phyloP scores from a whole-genome alignment of 2,888 invertebrate species.

The Malthinus seriepunctatus region DNA sequence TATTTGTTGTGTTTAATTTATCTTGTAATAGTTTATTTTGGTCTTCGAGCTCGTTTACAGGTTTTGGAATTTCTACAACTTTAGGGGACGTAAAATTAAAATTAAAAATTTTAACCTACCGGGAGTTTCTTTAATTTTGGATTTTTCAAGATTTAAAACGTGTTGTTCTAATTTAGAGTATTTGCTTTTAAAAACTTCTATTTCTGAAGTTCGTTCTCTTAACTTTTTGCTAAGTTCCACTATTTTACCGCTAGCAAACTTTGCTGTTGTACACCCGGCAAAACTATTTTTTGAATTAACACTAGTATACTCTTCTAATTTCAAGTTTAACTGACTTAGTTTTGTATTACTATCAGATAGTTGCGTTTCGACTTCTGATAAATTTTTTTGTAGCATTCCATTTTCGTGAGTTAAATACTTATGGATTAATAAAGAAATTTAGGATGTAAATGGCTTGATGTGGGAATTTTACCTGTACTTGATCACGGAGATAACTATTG shows the following conservation, averaged over 20 bases:
- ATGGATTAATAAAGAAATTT: slow-evolving; percentile 15
- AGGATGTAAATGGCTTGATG: no score
- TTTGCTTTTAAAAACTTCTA: slow-evolving; percentile 63
- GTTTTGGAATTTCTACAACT: slow-evolving; percentile 24
- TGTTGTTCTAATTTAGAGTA: slow-evolving; percentile 59
- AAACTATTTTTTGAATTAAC: slow-evolving; percentile 56
- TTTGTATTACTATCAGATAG: slow-evolving; percentile 55
- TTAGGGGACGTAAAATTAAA: slow-evolving; percentile 8
- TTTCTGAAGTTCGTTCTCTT: slow-evolving; percentile 65
- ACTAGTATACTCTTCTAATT: slow-evolving; percentile 59
- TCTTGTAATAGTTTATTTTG: slow-evolving; percentile 64
- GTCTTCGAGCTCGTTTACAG: slow-evolving; percentile 54
- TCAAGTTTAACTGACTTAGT: slow-evolving; percentile 54
- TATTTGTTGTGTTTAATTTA: slow-evolving; percentile 62
- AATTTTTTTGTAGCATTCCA: slow-evolving; percentile 58
- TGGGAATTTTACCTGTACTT: slow-evolving; percentile 57
- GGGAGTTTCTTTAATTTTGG: slow-evolving; percentile 8
- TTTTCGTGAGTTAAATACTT: slow-evolving; percentile 62
- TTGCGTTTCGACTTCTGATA: slow-evolving; percentile 57
- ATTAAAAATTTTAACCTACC: slow-evolving; percentile 10
- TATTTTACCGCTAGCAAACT: slow-evolving; percentile 65
- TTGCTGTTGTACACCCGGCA: slow-evolving; percentile 54
- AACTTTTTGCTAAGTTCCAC: slow-evolving; percentile 69
- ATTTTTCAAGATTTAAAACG: slow-evolving; percentile 15
- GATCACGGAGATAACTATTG: slow-evolving; percentile 63